phyloP scores from a whole-genome alignment of 30 jellyfish, hydroid and myxozoan genomes.

The Clytia hemisphaerica region DNA sequence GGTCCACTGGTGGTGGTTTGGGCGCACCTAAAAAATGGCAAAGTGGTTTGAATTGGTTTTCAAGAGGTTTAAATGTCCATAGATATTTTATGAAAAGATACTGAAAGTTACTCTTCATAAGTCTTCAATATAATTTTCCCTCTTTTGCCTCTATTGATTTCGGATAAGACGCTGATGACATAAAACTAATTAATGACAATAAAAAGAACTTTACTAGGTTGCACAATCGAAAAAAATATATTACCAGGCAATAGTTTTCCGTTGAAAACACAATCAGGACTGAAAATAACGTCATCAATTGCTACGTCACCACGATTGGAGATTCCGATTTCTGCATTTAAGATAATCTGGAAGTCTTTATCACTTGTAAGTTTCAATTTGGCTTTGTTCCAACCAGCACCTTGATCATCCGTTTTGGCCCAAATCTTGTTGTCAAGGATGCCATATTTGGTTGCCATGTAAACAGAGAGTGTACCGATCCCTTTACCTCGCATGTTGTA shows the following conservation, averaged over 20 bases:
- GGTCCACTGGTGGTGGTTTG: constrained; percentile 95
- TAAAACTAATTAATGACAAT: no score
- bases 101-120: no score
- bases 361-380: constrained; percentile 43
- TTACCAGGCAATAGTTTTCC: constrained; percentile 86
- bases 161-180: no score
- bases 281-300: constrained; percentile 74
- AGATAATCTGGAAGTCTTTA: constrained; percentile 81
- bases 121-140: no score
- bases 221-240: background rate
- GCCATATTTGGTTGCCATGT: constrained; percentile 88
- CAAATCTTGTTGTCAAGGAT: constrained; percentile 52
- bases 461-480: constrained; percentile 68
- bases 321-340: constrained; percentile 76
- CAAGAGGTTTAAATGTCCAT: no score
- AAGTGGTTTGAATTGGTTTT: no score
- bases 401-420: constrained; percentile 64
- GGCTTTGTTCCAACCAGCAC: constrained; percentile 75
- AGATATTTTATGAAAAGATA: no score
- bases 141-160: no score
- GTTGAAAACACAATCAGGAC: constrained; percentile 81
- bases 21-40: constrained; percentile 76
- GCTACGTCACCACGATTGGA: constrained; percentile 81
- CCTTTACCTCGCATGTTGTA: constrained; percentile 88
- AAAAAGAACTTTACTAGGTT: no score